Evolutionary conservation across 2,888 invertebrate genomes (phyloP).

Genomic region (Shargacucullia verbasci): DNA sequence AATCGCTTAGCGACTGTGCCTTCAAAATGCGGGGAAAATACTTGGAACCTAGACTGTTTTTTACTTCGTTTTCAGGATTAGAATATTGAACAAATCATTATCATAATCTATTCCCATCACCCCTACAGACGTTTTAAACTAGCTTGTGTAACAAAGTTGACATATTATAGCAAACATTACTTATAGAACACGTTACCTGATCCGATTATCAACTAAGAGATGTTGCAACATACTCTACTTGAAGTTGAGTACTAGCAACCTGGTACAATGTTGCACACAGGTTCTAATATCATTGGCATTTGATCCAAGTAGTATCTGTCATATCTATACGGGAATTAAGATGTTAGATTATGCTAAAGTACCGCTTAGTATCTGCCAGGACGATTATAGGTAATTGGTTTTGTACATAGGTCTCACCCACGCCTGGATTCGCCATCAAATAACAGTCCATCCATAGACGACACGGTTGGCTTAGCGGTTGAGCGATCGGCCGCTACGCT

Average conservation of each 20-base stretch:
- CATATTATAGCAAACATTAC: not conserved
- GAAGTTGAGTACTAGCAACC: not conserved
- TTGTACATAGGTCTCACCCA: too few species aligned
- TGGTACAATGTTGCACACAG: constrained; percentile 29
- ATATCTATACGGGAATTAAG: constrained; percentile 8
- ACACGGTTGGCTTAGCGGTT: too few species aligned
- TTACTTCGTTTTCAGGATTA: too few species aligned
- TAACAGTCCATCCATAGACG: too few species aligned
- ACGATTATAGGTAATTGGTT: not conserved
- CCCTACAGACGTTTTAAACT: not conserved
- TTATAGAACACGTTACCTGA: not conserved
- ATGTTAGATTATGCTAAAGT: constrained; percentile 14
- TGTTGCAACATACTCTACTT: constrained; percentile 4
- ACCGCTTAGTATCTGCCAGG: not conserved
- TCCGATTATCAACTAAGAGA: not conserved
- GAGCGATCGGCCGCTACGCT: too few species aligned
- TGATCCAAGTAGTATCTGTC: constrained; percentile 11
- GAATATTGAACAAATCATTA: too few species aligned
- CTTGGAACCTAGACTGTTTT: too few species aligned
- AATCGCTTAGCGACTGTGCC: too few species aligned
- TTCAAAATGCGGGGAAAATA: too few species aligned
- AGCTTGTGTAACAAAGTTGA: not conserved
- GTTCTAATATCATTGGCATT: constrained; percentile 9
- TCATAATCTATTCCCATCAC: too few species aligned
- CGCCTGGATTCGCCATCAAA: too few species aligned